Conservation (phyloP, 2,797 vertebrate species). For the Channallabes apus region DNA sequence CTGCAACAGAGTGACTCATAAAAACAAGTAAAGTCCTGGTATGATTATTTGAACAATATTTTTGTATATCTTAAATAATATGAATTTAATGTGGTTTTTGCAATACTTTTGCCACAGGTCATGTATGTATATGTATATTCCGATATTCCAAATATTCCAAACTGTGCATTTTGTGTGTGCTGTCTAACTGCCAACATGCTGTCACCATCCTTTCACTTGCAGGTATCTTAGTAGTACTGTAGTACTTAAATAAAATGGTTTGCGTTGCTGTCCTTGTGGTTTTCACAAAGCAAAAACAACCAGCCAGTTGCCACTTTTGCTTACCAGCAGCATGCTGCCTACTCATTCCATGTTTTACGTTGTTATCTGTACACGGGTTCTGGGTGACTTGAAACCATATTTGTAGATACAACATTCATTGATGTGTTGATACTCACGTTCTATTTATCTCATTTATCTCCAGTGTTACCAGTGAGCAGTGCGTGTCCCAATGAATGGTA, state of each 20-base stretch:
- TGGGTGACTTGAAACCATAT: not conserved
- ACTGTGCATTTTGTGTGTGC: slow-evolving; percentile 4
- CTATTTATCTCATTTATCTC: not conserved
- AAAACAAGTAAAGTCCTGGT: no score
- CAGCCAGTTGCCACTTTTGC: slow-evolving; percentile 25
- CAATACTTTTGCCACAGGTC: no score
- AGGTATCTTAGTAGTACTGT: slow-evolving; percentile 27
- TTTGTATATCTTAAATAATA: no score
- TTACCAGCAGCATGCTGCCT: slow-evolving; percentile 6
- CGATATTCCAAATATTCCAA: not conserved
- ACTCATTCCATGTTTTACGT: not conserved
- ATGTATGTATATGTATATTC: no score
- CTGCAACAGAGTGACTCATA: no score
- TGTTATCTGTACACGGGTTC: not conserved
- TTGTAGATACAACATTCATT: slow-evolving; percentile 13
- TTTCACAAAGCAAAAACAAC: slow-evolving; percentile 23
- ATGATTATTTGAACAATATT: no score
- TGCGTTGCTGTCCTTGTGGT: slow-evolving; percentile 25
- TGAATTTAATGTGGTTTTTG: no score
- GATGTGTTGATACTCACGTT: not conserved
- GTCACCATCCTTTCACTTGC: not conserved
- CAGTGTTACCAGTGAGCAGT: not conserved
- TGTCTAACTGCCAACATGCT: not conserved
- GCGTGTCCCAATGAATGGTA: not conserved
- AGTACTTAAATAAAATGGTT: slow-evolving; percentile 17